Evolutionary conservation across 2,888 invertebrate species (phyloP).

Genomic region (Eupithecia exiguata): DNA sequence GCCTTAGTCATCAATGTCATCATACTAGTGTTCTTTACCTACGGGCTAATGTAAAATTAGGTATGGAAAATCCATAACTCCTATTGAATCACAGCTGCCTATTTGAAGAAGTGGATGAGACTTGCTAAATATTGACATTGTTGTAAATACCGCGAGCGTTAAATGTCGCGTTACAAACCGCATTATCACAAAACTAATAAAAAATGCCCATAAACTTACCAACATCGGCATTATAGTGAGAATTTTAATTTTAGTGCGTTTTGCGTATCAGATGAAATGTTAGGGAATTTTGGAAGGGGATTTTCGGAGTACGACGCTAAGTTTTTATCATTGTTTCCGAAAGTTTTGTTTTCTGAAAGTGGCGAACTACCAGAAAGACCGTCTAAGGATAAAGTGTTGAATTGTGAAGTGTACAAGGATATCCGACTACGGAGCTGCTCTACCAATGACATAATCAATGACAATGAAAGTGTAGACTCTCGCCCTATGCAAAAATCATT

Average conservation of each 20-base stretch:
- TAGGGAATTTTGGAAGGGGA: constrained; percentile 23
- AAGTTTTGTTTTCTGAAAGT: neutral
- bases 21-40: neutral
- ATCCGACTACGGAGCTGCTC: constrained; percentile 39
- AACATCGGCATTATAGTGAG: neutral
- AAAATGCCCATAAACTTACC: neutral
- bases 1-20: neutral
- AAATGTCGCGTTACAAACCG: neutral
- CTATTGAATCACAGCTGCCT: constrained; percentile 6
- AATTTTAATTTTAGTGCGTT: neutral
- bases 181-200: neutral
- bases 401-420: constrained; percentile 48
- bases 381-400: constrained; percentile 42
- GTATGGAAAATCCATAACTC: neutral
- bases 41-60: neutral
- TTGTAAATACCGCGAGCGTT: neutral
- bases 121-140: neutral
- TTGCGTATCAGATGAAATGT: neutral
- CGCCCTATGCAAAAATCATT: constrained; percentile 40
- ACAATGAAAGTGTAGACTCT: neutral
- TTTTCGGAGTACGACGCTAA: constrained; percentile 22
- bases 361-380: neutral
- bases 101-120: neutral
- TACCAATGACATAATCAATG: neutral
- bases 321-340: neutral